A percentile compares a stretch with the other conserved stretches of the same genome.
Conservation (phyloP, 2,888 invertebrate genomes). For the Meteorus colon region DNA sequence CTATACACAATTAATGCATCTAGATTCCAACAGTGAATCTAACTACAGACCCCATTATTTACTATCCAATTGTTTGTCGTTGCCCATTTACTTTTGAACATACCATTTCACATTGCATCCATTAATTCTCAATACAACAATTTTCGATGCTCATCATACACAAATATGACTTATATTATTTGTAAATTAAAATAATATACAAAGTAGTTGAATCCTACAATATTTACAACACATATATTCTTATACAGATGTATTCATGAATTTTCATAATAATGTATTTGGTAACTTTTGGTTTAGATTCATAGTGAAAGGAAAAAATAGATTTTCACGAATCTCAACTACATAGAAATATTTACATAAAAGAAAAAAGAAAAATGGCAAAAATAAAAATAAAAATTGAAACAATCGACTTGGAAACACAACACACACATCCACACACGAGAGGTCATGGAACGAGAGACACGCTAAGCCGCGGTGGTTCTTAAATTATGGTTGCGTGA, state of each 20-base stretch:
- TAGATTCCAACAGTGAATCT: background rate
- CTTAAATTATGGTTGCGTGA: slow-evolving; percentile 58
- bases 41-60: background rate
- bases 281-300: slow-evolving; percentile 58
- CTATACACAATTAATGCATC: background rate
- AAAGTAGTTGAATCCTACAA: background rate
- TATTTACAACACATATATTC: background rate
- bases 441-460: slow-evolving; percentile 39
- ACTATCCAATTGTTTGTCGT: background rate
- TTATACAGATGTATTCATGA: slow-evolving; percentile 20
- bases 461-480: slow-evolving; percentile 51
- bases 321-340: slow-evolving; percentile 30
- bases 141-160: background rate
- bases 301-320: slow-evolving; percentile 11
- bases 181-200: background rate
- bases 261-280: slow-evolving; percentile 54
- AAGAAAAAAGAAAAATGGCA: background rate
- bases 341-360: slow-evolving; percentile 4
- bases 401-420: slow-evolving; percentile 2
- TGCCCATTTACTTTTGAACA: background rate
- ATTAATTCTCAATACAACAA: background rate
- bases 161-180: background rate
- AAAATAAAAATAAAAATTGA: background rate
- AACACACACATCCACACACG: slow-evolving; percentile 20
- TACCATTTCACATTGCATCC: background rate